Base-by-base conservation (phyloP, 1,140 invertebrate species). In the Varroa destructor region DNA sequence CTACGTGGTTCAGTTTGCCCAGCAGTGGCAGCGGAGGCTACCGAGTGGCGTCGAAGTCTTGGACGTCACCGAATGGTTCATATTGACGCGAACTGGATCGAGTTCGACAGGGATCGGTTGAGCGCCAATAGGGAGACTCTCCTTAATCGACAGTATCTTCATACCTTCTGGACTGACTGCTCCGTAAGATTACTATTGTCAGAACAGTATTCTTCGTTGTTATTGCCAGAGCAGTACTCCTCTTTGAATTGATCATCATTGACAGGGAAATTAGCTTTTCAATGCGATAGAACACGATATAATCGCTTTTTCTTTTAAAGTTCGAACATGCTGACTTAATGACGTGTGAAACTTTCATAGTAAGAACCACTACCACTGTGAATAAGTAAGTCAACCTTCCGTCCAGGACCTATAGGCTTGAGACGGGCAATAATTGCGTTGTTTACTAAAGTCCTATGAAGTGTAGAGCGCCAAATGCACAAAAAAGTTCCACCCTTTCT, bases 91-190 rank as follows among this genome's bases (percentile, higher is more conserved):
- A 86, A 85, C 74, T 93, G 95, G 81, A 84, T 90, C 55, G 87
- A 88, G 71, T 93, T 91, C 80, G 77, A 81, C 77, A 79, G 81
- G 55, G 80, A 80, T 67, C 72, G 72, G 46, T 55, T 78, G 25
- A 80, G 83, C 67, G 87, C 89, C 74, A 85, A 86, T 75, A 83
- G 86, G 75, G 87, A 85, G 81, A 70, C 71, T 77, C 83, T 95
- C 42, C 83, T 92, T 61, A 87, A 89, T 74, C 86, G 89, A 74
- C 90, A 91, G 40, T 87, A 95, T 77, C 88, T 97, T 77, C 91
- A 97, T 80, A 91, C 91, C 71, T 97, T 88, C 81, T 94, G 92
- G 87, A 93, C 88, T 56, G 92, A 95, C 80, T 95, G 92, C 82
- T 84, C 85, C 75, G 90, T 92, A 84, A 84, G 85, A 81, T 56